A percentile compares a stretch with the other conserved stretches of the same genome.
Evolutionary conservation across 1,140 invertebrate species (phyloP).

Genomic region (Nixonia krombeini): DNA sequence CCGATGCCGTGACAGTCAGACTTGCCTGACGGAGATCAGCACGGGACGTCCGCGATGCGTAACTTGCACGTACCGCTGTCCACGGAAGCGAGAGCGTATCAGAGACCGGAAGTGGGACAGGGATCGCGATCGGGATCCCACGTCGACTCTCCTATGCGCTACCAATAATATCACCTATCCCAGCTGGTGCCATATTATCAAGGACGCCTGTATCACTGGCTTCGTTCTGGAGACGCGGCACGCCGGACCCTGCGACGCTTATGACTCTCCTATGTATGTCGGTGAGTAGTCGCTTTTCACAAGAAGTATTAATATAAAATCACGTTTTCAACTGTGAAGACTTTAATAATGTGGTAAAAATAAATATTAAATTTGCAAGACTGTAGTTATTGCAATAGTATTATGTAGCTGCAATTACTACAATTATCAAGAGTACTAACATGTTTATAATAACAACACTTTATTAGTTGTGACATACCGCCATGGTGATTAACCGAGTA

Average conservation of each 20-base stretch:
- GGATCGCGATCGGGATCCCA: slow-evolving; percentile 67
- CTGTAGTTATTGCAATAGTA: too few relatives aligned
- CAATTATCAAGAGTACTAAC: too few relatives aligned
- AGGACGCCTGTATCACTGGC: slow-evolving; percentile 86
- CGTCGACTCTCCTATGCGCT: slow-evolving; percentile 79
- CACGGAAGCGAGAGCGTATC: slow-evolving; percentile 63
- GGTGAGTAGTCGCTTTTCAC: slow-evolving; percentile 52
- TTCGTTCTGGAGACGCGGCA: slow-evolving; percentile 83
- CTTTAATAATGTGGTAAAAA: too few relatives aligned
- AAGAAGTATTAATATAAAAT: background rate
- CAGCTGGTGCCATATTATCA: slow-evolving; percentile 90
- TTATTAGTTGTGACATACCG: too few relatives aligned
- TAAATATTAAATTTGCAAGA: too few relatives aligned
- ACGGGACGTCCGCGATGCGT: slow-evolving; percentile 84
- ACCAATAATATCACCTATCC: slow-evolving; percentile 87
- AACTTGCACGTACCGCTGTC: slow-evolving; percentile 77
- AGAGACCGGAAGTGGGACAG: slow-evolving; percentile 68
- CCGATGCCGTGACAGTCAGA: slow-evolving; percentile 81
- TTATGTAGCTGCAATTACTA: too few relatives aligned
- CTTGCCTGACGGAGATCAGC: slow-evolving; percentile 81
- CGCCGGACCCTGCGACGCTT: slow-evolving; percentile 76
- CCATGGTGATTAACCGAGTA: too few relatives aligned
- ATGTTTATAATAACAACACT: too few relatives aligned
- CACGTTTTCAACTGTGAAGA: background rate
- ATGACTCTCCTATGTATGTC: slow-evolving; percentile 57